Evolutionary conservation across 2,888 invertebrate species (phyloP), one percentile per base, ranked within the genome.

Genomic region (Drosophila stalkeri): DNA sequence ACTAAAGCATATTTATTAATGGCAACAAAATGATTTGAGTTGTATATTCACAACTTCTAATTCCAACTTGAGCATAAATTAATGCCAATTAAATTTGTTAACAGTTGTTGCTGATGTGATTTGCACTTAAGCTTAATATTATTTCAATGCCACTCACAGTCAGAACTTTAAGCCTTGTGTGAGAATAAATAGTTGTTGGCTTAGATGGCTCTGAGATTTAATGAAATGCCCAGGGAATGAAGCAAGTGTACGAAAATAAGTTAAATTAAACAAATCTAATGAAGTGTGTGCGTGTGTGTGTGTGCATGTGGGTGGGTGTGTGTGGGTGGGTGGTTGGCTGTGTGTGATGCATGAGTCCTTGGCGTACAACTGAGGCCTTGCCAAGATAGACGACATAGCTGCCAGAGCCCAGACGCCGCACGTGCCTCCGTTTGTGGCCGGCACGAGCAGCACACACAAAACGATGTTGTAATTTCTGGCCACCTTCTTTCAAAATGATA

Each of bases 221-320:
- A 86, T 86, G 81, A 73, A 56, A 69, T 75, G 75, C 56, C 64
- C 56, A 43, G 33, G 43, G 43, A 41, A 46, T 51, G 54, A 56
- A 68, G 64, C 69, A 77, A 83, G 73, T 73, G 74, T 61, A 72
- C 23, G 27, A 77, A 73, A 78, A 81, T 80, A 88, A 84, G 72
- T 85, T 87, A 83, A 87, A 89, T 87, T 90, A 90, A 90, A 90
- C 81, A 77, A 83, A 82, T 77, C 82, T 83, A 89, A 90, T 87
- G 80, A 90, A 87, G 82, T 83, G 78, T 57, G 27, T 61, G 55
- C 46, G 46, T 44, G 49, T 52, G 61, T 47, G 61, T 23, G 81
- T 76, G 78, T 55, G 82, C 80, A 75, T 57, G 27, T 57, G 55
- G 43, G 44, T 46, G 49, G 49, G 61, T 51, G 55, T 27, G 81